Conservation (phyloP, 2,797 vertebrate species). For the Limnodromus scolopaceus region DNA sequence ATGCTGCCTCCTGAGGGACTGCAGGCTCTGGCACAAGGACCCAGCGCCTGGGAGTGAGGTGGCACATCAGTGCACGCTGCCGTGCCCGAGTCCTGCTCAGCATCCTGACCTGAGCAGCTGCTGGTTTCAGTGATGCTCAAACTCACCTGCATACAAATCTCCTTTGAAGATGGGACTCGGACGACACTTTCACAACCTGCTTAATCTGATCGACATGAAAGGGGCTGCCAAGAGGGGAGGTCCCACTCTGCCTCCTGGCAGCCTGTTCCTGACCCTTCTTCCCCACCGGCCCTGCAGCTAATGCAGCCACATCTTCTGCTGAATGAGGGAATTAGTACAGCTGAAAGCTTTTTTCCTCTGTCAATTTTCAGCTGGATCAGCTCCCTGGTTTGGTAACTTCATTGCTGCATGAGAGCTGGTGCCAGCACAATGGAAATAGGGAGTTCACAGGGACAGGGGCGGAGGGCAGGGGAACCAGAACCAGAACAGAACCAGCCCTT, state of each 20-base stretch:
- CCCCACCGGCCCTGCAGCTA: neutral
- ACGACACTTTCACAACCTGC: neutral
- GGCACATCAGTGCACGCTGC: neutral
- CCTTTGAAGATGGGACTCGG: neutral
- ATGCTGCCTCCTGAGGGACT: neutral
- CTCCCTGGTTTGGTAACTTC: neutral
- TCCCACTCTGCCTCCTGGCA: neutral
- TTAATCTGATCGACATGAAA: neutral
- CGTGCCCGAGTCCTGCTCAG: fast-evolving
- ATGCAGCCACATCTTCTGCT: slow-evolving; percentile 4
- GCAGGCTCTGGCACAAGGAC: neutral
- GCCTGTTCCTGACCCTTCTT: neutral
- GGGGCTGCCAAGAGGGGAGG: neutral
- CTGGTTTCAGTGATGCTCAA: neutral
- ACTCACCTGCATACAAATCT: neutral
- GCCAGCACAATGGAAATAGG: neutral
- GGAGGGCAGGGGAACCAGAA: neutral
- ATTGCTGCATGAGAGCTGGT: neutral
- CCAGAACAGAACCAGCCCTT: neutral
- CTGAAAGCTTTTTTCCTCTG: neutral
- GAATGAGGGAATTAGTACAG: neutral
- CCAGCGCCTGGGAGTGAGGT: neutral
- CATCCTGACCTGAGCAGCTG: neutral
- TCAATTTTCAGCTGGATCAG: slow-evolving; percentile 10
- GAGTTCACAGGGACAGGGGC: fast-evolving